Evolutionary conservation across 53 echinoderm and acorn worm genomes (phyloP).

Genomic region (Echinarachnius parma): DNA sequence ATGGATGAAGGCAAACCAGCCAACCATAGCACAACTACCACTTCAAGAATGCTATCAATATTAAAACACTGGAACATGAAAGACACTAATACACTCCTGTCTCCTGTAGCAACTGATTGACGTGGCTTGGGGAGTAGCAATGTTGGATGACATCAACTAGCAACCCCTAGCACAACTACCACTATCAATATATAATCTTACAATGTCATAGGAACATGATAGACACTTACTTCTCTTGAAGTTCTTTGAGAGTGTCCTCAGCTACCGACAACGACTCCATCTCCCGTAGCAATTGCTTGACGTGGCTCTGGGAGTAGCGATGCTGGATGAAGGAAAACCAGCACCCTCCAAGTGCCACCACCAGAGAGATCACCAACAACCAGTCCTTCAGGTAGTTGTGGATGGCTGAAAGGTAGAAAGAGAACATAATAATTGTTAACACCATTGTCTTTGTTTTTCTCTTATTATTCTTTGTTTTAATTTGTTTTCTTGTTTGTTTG

Average conservation of each 20-base stretch:
- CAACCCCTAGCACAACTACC: slow-evolving; percentile 96
- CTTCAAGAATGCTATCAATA: no score
- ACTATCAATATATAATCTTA: no score
- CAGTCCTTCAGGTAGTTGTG: slow-evolving; percentile 93
- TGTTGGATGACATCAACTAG: slow-evolving; percentile 95
- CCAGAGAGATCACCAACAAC: slow-evolving; percentile 77
- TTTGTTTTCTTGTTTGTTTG: no score
- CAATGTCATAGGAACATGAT: no score
- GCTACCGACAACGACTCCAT: slow-evolving; percentile 89
- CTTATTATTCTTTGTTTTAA: no score
- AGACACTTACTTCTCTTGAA: slow-evolving; percentile 94
- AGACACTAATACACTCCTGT: no score
- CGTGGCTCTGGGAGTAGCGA: slow-evolving; percentile 81
- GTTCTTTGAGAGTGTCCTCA: slow-evolving; percentile 83
- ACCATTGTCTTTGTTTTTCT: no score
- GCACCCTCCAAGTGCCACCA: slow-evolving; percentile 93
- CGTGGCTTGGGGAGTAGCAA: slow-evolving; percentile 80
- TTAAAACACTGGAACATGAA: no score
- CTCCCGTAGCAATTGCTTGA: slow-evolving; percentile 76
- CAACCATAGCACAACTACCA: no score
- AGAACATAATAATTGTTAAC: no score
- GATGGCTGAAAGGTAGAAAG: slow-evolving; percentile 47
- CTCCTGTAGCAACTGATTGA: slow-evolving; percentile 74
- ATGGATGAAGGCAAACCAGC: slow-evolving; percentile 97
- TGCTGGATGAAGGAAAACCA: slow-evolving; percentile 98